phyloP scores from a whole-genome alignment of 2,113 vertebrate species.

The Catharus fuscescens region DNA sequence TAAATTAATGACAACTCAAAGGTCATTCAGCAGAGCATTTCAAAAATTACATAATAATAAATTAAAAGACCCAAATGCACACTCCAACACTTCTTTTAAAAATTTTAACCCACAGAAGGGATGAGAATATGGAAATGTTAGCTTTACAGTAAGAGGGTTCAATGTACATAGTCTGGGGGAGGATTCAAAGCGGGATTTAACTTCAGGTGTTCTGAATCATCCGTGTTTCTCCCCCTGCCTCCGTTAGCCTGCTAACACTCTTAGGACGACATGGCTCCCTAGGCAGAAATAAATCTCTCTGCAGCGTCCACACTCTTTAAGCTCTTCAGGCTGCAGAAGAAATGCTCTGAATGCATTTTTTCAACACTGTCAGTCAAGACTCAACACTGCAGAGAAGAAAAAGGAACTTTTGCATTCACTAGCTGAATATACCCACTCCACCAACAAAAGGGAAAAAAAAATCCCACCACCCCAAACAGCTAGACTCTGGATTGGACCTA shows the following conservation, averaged over 20 bases:
- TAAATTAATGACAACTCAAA: slow-evolving; percentile 31
- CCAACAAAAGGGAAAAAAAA: not conserved
- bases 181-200: not conserved
- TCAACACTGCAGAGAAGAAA: not conserved
- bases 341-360: not conserved
- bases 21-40: not conserved
- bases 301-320: not conserved
- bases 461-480: not conserved
- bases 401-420: not conserved
- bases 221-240: not conserved
- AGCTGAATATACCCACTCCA: not conserved
- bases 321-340: not conserved
- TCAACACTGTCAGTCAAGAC: not conserved
- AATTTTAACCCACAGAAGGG: not conserved
- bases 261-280: not conserved
- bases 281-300: not conserved
- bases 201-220: not conserved
- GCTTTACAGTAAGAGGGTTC: not conserved
- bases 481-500: not conserved
- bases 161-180: not conserved
- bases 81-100: not conserved
- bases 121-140: not conserved
- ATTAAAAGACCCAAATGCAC: not conserved
- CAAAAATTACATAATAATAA: not conserved
- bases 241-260: rapidly evolving